Evolutionary conservation across 2,113 vertebrate genomes (phyloP), one percentile per base, ranked within the genome.

Genomic region (Chroicocephalus ridibundus): DNA sequence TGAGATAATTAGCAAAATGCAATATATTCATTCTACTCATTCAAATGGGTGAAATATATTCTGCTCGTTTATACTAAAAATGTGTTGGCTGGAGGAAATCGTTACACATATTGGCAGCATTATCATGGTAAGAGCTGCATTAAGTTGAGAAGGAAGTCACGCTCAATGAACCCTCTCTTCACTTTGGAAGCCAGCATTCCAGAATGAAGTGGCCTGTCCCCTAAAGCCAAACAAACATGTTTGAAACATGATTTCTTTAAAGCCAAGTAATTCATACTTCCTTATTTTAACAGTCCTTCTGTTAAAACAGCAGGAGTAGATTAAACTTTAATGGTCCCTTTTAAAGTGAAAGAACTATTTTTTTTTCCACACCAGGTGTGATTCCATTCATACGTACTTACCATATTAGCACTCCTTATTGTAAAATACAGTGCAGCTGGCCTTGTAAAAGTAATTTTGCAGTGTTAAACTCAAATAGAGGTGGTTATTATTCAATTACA

Each of bases 341-440:
- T 94, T 90, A 96, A 97, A 85, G 40, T 76, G 86, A 94, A 94
- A 91, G n/a, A 84, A 70, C 71, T 90, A 36, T 36, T 86, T 49
- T 51, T 51, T 82, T 81, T 93, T 46, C 46, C 70, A 49, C 31
- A 95, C 74, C 44, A 34, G 62, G 77, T 71, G 44, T 32, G 44
- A 95, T 88, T 97, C 78, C 80, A 70, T 92, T 96, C 93, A 68
- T 77, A 57, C 58, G 32, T 95, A 81, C 14, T 83, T 96, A 86
- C 57, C 27, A 26, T 78, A 26, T 83, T 87, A 88, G 36, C 44
- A 70, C 8, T 66, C 19, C 34, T 81, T 20, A 27, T n/a, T n/a
- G 19, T 78, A 92, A 71, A 58, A 60, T 52, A 55, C 18, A 51
- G 40, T 25, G 47, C 24, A 65, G 8, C 21, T 42, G 58, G 26